Conservation (phyloP, 2,797 vertebrate genomes). For the Micropoecilia bifurca region DNA sequence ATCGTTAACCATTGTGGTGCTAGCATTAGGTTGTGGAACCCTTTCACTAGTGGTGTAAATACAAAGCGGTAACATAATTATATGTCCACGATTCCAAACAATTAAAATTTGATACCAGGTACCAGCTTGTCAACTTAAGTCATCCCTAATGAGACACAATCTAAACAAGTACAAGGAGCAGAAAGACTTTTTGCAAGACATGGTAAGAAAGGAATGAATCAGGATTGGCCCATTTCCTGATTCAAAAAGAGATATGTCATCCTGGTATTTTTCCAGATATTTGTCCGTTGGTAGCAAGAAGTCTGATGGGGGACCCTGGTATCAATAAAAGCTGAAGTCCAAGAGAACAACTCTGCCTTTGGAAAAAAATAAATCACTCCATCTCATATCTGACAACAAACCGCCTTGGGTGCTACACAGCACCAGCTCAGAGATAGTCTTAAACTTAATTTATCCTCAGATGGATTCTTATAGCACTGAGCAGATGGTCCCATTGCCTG, state of each 20-base stretch:
- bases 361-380: slow-evolving; percentile 4
- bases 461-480: slow-evolving; percentile 18
- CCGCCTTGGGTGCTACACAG: slow-evolving; percentile 12
- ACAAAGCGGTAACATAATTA: too few relatives aligned
- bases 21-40: not conserved
- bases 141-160: not conserved
- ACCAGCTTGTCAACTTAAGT: not conserved
- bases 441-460: slow-evolving; percentile 34
- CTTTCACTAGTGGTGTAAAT: not conserved
- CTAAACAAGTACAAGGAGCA: not conserved
- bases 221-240: not conserved
- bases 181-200: not conserved
- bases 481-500: slow-evolving; percentile 27
- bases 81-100: too few relatives aligned
- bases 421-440: slow-evolving; percentile 10
- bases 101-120: too few relatives aligned
- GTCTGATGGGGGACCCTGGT: slow-evolving; percentile 5
- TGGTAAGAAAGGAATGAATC: not conserved
- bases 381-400: slow-evolving; percentile 13
- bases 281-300: not conserved
- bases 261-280: not conserved
- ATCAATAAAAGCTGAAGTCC: slow-evolving; percentile 3
- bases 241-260: not conserved
- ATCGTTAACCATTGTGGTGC: not conserved
- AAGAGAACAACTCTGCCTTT: not conserved